phyloP scores from a whole-genome alignment of 2,113 vertebrate genomes.

The Cynocephalus volans region DNA sequence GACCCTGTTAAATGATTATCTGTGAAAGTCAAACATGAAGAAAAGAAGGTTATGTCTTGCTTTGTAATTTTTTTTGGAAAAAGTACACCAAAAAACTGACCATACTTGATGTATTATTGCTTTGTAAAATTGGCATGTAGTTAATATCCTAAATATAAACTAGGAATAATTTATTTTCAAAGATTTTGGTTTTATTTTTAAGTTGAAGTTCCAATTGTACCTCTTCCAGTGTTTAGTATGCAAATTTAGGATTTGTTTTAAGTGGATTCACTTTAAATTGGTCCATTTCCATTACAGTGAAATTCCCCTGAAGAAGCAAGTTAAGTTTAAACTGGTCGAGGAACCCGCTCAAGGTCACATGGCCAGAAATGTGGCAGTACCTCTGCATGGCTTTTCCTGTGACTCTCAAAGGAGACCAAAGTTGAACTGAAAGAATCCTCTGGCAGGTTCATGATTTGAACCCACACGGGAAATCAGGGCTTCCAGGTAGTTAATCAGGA shows the following conservation, averaged over 20 bases:
- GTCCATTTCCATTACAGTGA: constrained; percentile 2
- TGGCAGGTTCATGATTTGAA: constrained; percentile 6
- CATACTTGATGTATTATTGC: not conserved
- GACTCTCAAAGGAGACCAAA: not conserved
- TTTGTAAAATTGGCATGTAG: not conserved
- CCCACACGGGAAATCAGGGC: constrained; percentile 63
- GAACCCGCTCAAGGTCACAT: not conserved
- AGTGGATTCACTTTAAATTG: not conserved
- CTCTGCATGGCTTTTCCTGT: not conserved
- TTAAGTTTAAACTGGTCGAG: not conserved
- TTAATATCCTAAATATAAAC: not conserved
- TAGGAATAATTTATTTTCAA: constrained; percentile 6
- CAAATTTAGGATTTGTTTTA: constrained; percentile 47
- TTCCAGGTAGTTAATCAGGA: constrained; percentile 49
- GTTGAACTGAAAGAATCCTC: not conserved
- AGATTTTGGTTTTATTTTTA: constrained; percentile 44
- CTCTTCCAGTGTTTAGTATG: not conserved
- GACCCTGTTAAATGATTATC: not conserved
- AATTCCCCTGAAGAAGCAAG: not conserved
- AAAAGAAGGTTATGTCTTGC: not conserved
- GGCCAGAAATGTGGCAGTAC: not conserved
- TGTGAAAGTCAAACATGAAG: not conserved
- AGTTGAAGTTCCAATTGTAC: not conserved
- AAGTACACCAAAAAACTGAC: not conserved
- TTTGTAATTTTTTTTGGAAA: not conserved